Evolutionary conservation across 2,888 invertebrate species (phyloP).

Genomic region (Theristus sp.): DNA sequence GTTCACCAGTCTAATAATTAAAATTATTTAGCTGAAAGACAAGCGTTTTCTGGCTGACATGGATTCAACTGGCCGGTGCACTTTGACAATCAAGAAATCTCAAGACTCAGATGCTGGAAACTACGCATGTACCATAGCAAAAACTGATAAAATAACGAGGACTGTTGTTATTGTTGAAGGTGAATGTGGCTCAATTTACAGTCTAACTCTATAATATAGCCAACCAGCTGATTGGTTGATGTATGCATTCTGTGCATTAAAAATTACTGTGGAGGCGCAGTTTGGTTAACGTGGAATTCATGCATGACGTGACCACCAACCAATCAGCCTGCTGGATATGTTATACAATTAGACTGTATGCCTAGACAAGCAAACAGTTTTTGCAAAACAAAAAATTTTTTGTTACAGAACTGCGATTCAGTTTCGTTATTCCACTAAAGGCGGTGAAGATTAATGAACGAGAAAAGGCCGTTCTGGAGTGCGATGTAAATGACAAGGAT

Average conservation of each 20-base stretch:
- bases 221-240: neutral
- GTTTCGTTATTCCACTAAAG: constrained; percentile 60
- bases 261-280: too few relatives aligned
- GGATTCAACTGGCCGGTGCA: constrained; percentile 73
- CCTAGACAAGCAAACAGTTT: too few relatives aligned
- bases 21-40: constrained; percentile 15
- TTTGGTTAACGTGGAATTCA: too few relatives aligned
- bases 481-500: constrained; percentile 84
- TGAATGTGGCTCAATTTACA: too few relatives aligned
- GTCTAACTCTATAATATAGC: too few relatives aligned
- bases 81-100: constrained; percentile 61
- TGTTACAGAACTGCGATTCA: constrained; percentile 53
- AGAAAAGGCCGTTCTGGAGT: constrained; percentile 72
- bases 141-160: constrained; percentile 66
- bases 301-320: too few relatives aligned
- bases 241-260: neutral
- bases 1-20: too few relatives aligned
- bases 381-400: too few relatives aligned
- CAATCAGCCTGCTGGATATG: too few relatives aligned
- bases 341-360: too few relatives aligned
- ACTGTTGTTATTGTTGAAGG: constrained; percentile 59
- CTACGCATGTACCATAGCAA: constrained; percentile 65
- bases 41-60: constrained; percentile 58
- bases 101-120: constrained; percentile 66
- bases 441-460: constrained; percentile 82